Evolutionary conservation across 2,113 vertebrate genomes (phyloP).

Genomic region (Alethe diademata): DNA sequence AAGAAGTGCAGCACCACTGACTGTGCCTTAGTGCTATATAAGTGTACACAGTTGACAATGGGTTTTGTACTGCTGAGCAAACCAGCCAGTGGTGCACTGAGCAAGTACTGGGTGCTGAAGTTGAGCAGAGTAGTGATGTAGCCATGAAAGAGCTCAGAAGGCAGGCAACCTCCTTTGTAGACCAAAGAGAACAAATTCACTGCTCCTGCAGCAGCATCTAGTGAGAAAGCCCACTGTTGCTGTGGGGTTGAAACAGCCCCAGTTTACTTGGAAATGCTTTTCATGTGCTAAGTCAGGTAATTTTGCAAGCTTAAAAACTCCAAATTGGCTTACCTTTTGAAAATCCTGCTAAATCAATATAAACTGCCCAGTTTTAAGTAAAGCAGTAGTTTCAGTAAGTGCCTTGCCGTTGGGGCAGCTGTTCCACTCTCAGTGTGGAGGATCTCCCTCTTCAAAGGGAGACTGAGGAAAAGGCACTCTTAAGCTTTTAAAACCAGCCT

Average conservation of each 20-base stretch:
- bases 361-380: neutral
- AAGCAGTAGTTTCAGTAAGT: neutral
- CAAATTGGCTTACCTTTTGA: neutral
- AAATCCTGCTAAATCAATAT: neutral
- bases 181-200: neutral
- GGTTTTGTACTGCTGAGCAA: neutral
- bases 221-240: neutral
- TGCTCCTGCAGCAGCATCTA: neutral
- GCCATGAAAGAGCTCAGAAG: neutral
- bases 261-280: neutral
- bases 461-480: neutral
- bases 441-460: neutral
- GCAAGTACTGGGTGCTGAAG: neutral
- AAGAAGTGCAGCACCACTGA: neutral
- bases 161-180: neutral
- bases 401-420: neutral
- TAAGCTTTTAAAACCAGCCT: neutral
- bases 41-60: neutral
- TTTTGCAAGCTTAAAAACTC: neutral
- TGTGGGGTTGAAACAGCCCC: neutral
- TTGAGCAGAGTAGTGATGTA: neutral
- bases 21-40: neutral
- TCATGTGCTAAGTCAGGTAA: neutral
- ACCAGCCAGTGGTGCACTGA: neutral
- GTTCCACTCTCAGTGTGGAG: neutral